Conservation (phyloP, 2,797 vertebrate genomes). For the Pseudochromis fuscus region DNA sequence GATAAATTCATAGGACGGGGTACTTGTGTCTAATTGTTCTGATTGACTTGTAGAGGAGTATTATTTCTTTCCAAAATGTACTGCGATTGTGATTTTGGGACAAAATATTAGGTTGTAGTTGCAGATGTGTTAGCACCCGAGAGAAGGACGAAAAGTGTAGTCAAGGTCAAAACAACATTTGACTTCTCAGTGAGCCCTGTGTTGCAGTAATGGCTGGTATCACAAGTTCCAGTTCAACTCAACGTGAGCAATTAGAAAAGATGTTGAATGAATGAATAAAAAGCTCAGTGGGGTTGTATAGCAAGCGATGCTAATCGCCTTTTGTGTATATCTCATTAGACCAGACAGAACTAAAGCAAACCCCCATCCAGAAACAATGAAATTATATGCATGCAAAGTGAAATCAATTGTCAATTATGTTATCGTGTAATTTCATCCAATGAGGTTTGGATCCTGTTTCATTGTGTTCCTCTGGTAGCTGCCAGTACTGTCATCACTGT, state of each 20-base stretch:
- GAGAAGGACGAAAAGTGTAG: neutral
- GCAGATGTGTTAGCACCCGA: constrained; percentile 4
- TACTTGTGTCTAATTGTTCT: constrained; percentile 59
- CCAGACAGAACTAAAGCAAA: constrained; percentile 73
- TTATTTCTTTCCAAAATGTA: constrained; percentile 32
- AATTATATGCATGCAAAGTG: constrained; percentile 74
- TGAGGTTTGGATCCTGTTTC: constrained; percentile 54
- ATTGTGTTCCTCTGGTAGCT: constrained; percentile 50
- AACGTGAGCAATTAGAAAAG: constrained; percentile 50
- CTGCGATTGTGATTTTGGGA: constrained; percentile 28
- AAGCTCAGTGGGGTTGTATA: constrained; percentile 53
- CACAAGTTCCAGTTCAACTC: constrained; percentile 31
- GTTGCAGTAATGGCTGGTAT: constrained; percentile 21
- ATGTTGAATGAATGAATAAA: constrained; percentile 60
- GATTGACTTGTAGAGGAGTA: constrained; percentile 50
- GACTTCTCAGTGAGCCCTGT: neutral
- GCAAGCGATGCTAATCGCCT: constrained; percentile 69
- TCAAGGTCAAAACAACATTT: constrained; percentile 18
- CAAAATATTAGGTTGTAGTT: constrained; percentile 3
- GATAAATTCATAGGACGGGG: constrained; percentile 57
- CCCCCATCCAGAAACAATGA: constrained; percentile 77
- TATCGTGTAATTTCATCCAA: constrained; percentile 74
- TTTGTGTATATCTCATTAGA: constrained; percentile 75
- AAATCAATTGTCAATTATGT: constrained; percentile 79
- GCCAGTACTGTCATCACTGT: constrained; percentile 42